These are phyloP conservation scores for Arenaria interpres DNA, from an alignment of 2,113 vertebrate genomes.

Conservation along the genomic window DNA sequence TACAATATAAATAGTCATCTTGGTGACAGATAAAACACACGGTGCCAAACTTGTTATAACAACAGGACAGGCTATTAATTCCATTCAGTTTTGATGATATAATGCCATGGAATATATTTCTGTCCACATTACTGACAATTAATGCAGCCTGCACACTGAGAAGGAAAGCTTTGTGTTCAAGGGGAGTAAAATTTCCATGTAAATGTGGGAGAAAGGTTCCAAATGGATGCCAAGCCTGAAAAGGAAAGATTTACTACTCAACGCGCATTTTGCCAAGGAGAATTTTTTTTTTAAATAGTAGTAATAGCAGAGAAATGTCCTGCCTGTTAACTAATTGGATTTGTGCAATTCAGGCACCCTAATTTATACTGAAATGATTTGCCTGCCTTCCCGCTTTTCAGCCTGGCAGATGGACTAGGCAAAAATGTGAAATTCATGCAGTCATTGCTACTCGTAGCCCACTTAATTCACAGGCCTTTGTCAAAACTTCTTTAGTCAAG, in stretches of 20 bases:
- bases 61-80: slow-evolving; percentile 57
- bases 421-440: slow-evolving; percentile 67
- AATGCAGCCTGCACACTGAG: slow-evolving; percentile 44
- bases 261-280: not conserved
- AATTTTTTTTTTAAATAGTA: slow-evolving; percentile 27
- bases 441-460: slow-evolving; percentile 48
- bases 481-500: slow-evolving; percentile 65
- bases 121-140: slow-evolving; percentile 56
- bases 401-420: slow-evolving; percentile 60
- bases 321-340: slow-evolving; percentile 56
- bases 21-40: slow-evolving; percentile 16
- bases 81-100: slow-evolving; percentile 46
- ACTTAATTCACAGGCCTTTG: slow-evolving; percentile 65
- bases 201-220: slow-evolving; percentile 63
- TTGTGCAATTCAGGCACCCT: slow-evolving; percentile 21
- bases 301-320: slow-evolving; percentile 56
- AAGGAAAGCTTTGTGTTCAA: slow-evolving; percentile 50
- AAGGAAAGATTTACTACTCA: slow-evolving; percentile 56
- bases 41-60: slow-evolving; percentile 47
- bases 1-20: slow-evolving; percentile 49
- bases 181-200: slow-evolving; percentile 66
- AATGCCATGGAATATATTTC: slow-evolving; percentile 57
- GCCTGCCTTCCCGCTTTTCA: slow-evolving; percentile 38
- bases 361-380: slow-evolving; percentile 45
- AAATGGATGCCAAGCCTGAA: slow-evolving; percentile 55